These are phyloP conservation scores for Danionella cerebrum DNA, from an alignment of 2,113 vertebrate genomes.

Conservation along the genomic window DNA sequence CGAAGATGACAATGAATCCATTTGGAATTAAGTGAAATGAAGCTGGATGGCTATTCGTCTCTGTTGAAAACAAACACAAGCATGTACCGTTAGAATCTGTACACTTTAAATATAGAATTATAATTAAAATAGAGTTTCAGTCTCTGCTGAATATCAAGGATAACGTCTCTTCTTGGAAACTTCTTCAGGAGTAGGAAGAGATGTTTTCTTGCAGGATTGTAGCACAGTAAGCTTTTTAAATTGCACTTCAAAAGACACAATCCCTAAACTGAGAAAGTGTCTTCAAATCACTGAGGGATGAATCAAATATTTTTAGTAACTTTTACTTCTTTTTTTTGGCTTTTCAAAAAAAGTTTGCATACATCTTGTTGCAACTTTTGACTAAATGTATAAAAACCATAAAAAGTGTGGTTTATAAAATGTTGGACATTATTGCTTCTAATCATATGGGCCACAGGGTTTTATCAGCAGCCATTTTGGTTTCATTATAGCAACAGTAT, in stretches of 20 bases:
- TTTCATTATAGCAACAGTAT: slow-evolving; percentile 1
- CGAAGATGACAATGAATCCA: slow-evolving; percentile 31
- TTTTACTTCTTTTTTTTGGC: slow-evolving; percentile 3
- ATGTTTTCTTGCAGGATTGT: not conserved
- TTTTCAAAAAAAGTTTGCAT: no score
- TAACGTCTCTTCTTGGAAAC: not conserved
- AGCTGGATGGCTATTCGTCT: slow-evolving; percentile 35
- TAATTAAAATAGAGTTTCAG: not conserved
- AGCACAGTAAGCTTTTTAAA: not conserved
- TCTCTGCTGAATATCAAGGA: not conserved
- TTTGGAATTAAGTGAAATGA: slow-evolving; percentile 38
- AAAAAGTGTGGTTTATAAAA: slow-evolving; percentile 7
- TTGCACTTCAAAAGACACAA: slow-evolving; percentile 7
- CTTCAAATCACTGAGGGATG: not conserved
- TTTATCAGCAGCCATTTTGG: not conserved
- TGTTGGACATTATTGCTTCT: slow-evolving; percentile 27
- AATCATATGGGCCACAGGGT: not conserved
- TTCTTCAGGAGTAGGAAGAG: slow-evolving; percentile 3
- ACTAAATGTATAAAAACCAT: slow-evolving; percentile 5
- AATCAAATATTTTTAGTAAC: not conserved
- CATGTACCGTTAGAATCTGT: not conserved
- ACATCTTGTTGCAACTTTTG: not conserved
- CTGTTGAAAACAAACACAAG: slow-evolving; percentile 9
- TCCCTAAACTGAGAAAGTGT: not conserved
- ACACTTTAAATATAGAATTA: not conserved